Evolutionary conservation across 1,140 invertebrate genomes (phyloP), one percentile per base, ranked within the genome.

Genomic region (Penaeus japonicus): DNA sequence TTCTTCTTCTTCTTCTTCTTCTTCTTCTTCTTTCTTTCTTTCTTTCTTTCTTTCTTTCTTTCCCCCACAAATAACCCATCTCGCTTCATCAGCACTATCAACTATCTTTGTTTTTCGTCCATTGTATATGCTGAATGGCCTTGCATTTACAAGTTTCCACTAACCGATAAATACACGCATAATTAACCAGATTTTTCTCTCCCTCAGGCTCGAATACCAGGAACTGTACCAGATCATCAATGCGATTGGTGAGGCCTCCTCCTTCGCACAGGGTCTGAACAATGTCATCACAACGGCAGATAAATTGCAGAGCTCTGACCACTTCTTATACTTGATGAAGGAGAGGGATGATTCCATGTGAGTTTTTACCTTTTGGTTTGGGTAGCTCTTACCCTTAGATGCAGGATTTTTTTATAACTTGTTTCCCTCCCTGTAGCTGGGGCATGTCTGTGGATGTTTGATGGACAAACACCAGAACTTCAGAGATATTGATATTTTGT

Each of bases 311-410:
- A 91, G 77, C 55, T 91, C 90, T 18, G 89, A 91, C 78, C 90
- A 91, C 73, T 57, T 91, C 10, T 57, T 91, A 5, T 91, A 91
- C 55, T 82, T 91, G 47, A 90, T 91, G 89, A 91, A 90, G 65
- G 89, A 91, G 62, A 85, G 87, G n/a, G 89, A 91, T 57, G 87
- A 87, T 15, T 24, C 81, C 39, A 83, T 62, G 90, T 89, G 47
- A 91, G 79, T 80, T n/a, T 55, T 55, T 62, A 32, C 27, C 24
- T 18, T 77, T 7, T 65, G 22, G 22, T 55, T 35, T 24, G 54
- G 65, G 15, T 18, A 47, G 30, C n/a, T 70, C 57, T 57, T 65
- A 1, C 27, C 24, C 57, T 83, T 24, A 24, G 22, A 17, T 59
- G 24, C n/a, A 17, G 7, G 0, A 65, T 65, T 3, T 27, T 30